Base-by-base conservation (phyloP, 2,888 invertebrate species). In the Himalopsyche kuldschensis region DNA sequence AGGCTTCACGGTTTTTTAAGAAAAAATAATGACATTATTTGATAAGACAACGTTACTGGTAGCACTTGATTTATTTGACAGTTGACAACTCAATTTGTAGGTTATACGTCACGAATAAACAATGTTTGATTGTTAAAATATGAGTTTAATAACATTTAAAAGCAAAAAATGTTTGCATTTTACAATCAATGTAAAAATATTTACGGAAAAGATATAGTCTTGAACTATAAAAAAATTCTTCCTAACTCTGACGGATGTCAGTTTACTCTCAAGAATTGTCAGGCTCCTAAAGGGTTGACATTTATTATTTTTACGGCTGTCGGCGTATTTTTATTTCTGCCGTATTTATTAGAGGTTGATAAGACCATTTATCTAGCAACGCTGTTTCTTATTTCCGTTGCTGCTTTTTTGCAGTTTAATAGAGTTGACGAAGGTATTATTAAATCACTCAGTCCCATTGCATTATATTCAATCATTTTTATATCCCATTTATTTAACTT, bases 191-290 rank as follows among this genome's bases (percentile, higher is more conserved):
- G 24, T 47, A 32, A 55, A 10, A 82, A 82, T 6, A 82, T 82
- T 32, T 47, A 79, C 32, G 82, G 48, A 27, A 79, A 79, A 27
- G 31, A 69, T 47, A 75, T 82, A 48, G 24, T 30, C 20, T 31
- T 82, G 48, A 75, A 41, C 4, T 75, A 63, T 32, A 75, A 27
- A 46, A 82, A 75, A 32, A 75, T 82, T 75, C 78, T 78, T 27
- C 69, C 47, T 47, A 46, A 75, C 32, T 75, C 31, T 11, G 78
- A 79, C 35, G 82, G 82, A 32, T 82, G 47, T 79, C 69, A 82
- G 35, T 79, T 82, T 27, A 82, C 55, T 46, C 20, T 82, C 15
- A 48, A 78, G 35, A 63, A 63, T 41, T 77, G 63, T 41, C 63
- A 82, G 8, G 63, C 55, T 17, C 20, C 32, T 15, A 77, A 78